Base-by-base conservation (phyloP, 2,113 vertebrate species). In the Alexandromys fortis region DNA sequence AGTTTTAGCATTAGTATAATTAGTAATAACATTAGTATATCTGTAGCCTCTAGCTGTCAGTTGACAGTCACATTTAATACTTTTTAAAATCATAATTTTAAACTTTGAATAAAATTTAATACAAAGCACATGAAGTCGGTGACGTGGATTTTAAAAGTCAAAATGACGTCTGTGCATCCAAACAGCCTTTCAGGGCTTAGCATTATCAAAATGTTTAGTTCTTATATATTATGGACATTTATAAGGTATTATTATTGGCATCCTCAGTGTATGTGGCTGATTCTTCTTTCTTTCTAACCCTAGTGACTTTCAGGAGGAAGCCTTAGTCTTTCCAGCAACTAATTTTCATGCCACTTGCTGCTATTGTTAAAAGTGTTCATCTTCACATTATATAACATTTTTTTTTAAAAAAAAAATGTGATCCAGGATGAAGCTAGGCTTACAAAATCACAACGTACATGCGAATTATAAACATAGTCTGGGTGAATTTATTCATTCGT, bases 371-470 rank as follows among this genome's bases (percentile, higher is more conserved):
- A 92, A 94, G 81, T 94, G 49, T 92, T 97, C 93, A 89, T 96
- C 96, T 97, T 97, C 92, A 97, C 94, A 86, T 92, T 95, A 76
- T 68, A 21, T 86, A 38, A 33, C 49, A 16, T 55, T 55, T 58
- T 58, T 67, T 11, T 4, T n/a, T n/a, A n/a, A 1, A 17, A 45
- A 89, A 92, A 33, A 96, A 81, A 91, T 82, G 89, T 94, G 90
- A 97, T 95, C 55, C 85, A 92, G 52, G 92, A 93, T 95, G 58
- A 95, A 97, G 94, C 91, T 65, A 89, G 77, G 35, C 89, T 96
- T 96, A 72, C 24, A 95, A 95, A 97, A 94, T 96, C 97, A 98
- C 94, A 98, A 96, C 65, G 94, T 83, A 91, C 77, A 97, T 95
- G 75, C 49, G 14, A 94, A 86, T 95, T 94, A 97, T 97, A 97